Percentiles rank a stretch among this genome's conserved stretches.
These are phyloP conservation scores for Gonocerus acuteangulatus DNA, from an alignment of 2,888 invertebrate genomes.

Conservation along the genomic window DNA sequence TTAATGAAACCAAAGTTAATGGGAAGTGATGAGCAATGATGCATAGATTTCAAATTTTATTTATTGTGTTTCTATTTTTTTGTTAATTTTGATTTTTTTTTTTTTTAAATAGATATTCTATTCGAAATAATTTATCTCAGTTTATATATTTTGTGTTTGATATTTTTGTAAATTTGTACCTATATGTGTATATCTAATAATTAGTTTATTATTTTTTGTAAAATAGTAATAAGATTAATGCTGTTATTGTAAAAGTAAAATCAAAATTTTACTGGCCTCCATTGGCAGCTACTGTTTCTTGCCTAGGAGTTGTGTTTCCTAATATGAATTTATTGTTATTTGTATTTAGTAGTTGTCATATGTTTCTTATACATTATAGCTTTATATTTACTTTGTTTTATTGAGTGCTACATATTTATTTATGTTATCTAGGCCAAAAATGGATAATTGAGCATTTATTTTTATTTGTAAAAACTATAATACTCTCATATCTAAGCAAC, in stretches of 20 bases:
- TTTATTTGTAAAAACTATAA: neutral
- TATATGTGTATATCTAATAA: too few species aligned
- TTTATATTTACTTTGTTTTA: neutral
- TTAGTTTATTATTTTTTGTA: too few species aligned
- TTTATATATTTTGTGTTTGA: too few species aligned
- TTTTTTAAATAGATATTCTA: too few species aligned
- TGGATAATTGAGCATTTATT: neutral
- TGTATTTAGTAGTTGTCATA: too few species aligned
- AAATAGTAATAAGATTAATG: too few species aligned
- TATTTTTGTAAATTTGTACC: too few species aligned
- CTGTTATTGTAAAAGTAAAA: neutral
- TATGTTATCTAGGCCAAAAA: neutral
- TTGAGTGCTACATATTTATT: neutral
- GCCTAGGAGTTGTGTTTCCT: neutral
- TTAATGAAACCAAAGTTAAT: conserved; percentile 38
- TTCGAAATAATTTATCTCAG: too few species aligned
- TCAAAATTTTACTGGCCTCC: neutral
- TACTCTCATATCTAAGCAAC: neutral
- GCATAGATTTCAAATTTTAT: neutral
- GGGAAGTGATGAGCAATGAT: conserved; percentile 33
- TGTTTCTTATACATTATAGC: too few species aligned
- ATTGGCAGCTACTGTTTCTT: neutral
- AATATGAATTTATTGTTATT: neutral
- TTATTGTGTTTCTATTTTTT: too few species aligned
- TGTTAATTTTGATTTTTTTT: too few species aligned